Evolutionary conservation across 2,113 vertebrate genomes (phyloP).

Genomic region (Hystrix cristata): DNA sequence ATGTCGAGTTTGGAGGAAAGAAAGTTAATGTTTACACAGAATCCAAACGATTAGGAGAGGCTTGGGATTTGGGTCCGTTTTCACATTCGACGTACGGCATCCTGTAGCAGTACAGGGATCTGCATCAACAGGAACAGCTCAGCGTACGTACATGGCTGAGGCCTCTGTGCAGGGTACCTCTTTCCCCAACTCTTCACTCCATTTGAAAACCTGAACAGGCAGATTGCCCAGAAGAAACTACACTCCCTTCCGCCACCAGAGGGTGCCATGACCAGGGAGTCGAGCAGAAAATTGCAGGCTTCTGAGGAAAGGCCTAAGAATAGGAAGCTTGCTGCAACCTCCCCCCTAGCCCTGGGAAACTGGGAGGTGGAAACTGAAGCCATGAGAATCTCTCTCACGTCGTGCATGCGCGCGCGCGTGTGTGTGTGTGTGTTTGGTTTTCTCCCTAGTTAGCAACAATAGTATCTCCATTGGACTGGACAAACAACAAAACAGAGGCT

Average conservation of each 20-base stretch:
- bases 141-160: background rate
- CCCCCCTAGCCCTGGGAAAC: background rate
- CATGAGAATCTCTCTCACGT: background rate
- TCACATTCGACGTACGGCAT: background rate
- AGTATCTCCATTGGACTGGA: background rate
- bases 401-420: background rate
- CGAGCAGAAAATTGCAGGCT: background rate
- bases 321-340: background rate
- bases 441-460: background rate
- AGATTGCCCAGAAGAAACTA: background rate
- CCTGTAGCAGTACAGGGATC: background rate
- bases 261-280: background rate
- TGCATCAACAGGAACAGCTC: background rate
- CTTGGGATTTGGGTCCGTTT: background rate
- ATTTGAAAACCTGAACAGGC: background rate
- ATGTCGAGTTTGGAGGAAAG: background rate
- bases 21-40: background rate
- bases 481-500: conserved; percentile 13
- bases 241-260: conserved; percentile 9
- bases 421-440: background rate
- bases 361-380: background rate
- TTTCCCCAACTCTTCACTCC: background rate
- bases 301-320: background rate
- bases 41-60: background rate
- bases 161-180: background rate